phyloP scores from a whole-genome alignment of 1,140 invertebrate genomes.

The Hypothenemus hampei region DNA sequence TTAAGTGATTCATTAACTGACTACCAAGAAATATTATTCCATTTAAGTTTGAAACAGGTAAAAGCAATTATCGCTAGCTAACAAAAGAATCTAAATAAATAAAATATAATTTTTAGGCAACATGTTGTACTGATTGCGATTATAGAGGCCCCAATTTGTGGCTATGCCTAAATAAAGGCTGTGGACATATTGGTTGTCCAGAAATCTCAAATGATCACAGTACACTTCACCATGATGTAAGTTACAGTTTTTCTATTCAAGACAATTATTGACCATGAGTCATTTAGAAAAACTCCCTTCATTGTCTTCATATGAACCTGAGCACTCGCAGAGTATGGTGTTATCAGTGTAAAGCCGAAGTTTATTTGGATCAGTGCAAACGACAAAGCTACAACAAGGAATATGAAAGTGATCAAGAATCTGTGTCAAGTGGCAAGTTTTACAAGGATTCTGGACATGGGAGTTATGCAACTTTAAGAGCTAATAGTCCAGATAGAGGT shows the following conservation, averaged over 20 bases:
- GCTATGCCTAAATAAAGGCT: slow-evolving; percentile 75
- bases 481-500: slow-evolving; percentile 34
- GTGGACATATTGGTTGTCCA: slow-evolving; percentile 74
- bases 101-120: slow-evolving; percentile 7
- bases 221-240: slow-evolving; percentile 67
- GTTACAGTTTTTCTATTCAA: slow-evolving; percentile 10
- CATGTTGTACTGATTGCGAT: slow-evolving; percentile 57
- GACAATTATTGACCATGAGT: background rate
- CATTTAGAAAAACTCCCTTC: slow-evolving; percentile 57
- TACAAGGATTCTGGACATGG: slow-evolving; percentile 37
- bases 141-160: slow-evolving; percentile 70
- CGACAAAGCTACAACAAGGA: slow-evolving; percentile 34
- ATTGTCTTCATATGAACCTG: slow-evolving; percentile 79
- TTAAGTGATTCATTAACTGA: slow-evolving; percentile 12
- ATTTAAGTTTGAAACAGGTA: slow-evolving; percentile 13
- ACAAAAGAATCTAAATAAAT: background rate
- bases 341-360: slow-evolving; percentile 75
- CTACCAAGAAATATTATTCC: slow-evolving; percentile 6
- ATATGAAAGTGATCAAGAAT: slow-evolving; percentile 41
- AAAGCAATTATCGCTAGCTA: background rate
- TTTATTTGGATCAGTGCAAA: slow-evolving; percentile 47
- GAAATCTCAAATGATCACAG: slow-evolving; percentile 74
- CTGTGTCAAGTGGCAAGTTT: slow-evolving; percentile 39
- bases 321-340: slow-evolving; percentile 80
- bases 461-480: slow-evolving; percentile 35